Conservation (phyloP, 2,888 invertebrate species). For the Endotricha flammealis region DNA sequence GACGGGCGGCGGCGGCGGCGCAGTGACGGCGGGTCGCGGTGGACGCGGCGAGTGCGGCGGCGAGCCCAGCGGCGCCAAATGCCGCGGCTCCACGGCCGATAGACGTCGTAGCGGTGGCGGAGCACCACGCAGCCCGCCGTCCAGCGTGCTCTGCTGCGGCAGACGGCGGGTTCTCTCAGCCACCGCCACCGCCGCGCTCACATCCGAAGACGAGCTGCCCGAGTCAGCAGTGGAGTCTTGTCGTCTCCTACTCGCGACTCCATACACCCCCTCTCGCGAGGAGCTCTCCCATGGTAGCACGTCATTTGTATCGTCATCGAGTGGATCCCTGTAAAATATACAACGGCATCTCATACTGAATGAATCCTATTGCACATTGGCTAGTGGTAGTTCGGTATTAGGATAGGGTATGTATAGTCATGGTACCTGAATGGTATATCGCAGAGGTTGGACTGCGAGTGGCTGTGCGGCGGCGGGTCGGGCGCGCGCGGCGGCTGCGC, state of each 20-base stretch:
- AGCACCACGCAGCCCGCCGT: constrained; percentile 78
- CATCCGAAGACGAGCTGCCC: constrained; percentile 86
- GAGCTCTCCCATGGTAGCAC: constrained; percentile 58
- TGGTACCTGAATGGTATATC: constrained; percentile 88
- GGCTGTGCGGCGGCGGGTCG: constrained; percentile 92
- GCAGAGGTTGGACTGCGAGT: constrained; percentile 93
- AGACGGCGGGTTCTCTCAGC: constrained; percentile 81
- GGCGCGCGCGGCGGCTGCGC: constrained; percentile 73
- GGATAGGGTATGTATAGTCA: background rate
- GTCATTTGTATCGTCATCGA: constrained; percentile 57
- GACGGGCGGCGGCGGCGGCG: constrained; percentile 45
- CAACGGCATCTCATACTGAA: too few relatives aligned
- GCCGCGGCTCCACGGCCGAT: constrained; percentile 78
- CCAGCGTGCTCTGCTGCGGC: constrained; percentile 83
- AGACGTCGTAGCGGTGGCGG: constrained; percentile 63
- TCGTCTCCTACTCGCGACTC: constrained; percentile 56
- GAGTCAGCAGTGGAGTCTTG: constrained; percentile 85
- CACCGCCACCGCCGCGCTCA: constrained; percentile 77
- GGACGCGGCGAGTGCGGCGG: constrained; percentile 62
- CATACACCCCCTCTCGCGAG: constrained; percentile 47
- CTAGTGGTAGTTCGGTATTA: too few relatives aligned
- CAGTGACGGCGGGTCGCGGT: constrained; percentile 49
- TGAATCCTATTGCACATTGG: too few relatives aligned
- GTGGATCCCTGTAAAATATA: constrained; percentile 47
- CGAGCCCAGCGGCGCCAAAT: constrained; percentile 72